Evolutionary conservation across 23 tunicate species (phyloP), one percentile per base, ranked within the genome.

Genomic region (Styela clava): DNA sequence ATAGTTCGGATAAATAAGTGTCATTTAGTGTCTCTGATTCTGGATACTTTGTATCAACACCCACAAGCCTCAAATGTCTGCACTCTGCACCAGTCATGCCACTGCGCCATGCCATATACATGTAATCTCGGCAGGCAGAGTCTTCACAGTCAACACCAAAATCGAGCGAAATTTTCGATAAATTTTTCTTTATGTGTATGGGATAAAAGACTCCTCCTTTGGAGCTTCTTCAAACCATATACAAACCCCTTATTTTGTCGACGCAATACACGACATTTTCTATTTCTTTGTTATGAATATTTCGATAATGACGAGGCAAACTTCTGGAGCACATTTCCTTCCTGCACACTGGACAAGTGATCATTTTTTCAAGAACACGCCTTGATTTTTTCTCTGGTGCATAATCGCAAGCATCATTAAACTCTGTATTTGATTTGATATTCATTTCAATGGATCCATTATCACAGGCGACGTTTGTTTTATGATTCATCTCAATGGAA

Each of bases 81-180:
- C 81, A 78, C 52, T 78, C 81, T 25, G 68, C 65, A 12, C 33
- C 67, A 51, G 64, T 1, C 67, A 51, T 51, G 22, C 81, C 81
- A 31, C 68, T 52, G 31, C 67, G 52, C 35, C 68, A 26, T 36
- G 81, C 81, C 19, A 78, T 63, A 24, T 24, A 28, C 81, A 78
- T 34, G 68, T 52, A 78, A 27, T 78, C 68, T 33, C 33, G 52
- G 67, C 81, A 78, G 27, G 5, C 7, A 18, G 32, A 20, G 16
- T 73, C 22, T 22, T 44, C 56, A 12, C 56, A 44, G 56, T 73
- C 56, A 44, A 44, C 56, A 5, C 56, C 78, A 34, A 51, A 73
- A 21, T 33, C 1, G 52, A 5, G 9, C 1, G 34, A 16, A 33
- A 22, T 44, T 37, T 18, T 20, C 16, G 33, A 23, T 16, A 56